phyloP scores from a whole-genome alignment of 2,113 vertebrate species.

The Eolophus roseicapilla region DNA sequence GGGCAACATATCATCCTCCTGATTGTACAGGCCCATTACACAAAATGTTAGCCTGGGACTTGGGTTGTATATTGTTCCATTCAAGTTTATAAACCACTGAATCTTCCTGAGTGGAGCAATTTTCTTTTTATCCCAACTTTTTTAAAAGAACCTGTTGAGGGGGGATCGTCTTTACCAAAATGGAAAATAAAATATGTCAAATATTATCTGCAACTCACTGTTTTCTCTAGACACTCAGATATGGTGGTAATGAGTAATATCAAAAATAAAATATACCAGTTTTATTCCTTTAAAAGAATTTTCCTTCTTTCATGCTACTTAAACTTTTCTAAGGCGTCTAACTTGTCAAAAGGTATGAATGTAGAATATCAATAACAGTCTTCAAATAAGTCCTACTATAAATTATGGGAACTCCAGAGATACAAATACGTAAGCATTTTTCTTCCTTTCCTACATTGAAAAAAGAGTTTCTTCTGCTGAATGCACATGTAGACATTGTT shows the following conservation, averaged over 20 bases:
- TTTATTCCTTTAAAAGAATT: background rate
- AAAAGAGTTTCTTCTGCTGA: background rate
- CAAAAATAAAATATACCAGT: background rate
- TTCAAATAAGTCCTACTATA: background rate
- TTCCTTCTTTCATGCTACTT: background rate
- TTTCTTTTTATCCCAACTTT: background rate
- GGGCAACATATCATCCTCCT: background rate
- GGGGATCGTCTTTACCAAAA: background rate
- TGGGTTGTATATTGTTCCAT: background rate
- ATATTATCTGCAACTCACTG: background rate
- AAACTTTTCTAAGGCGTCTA: background rate
- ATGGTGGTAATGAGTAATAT: background rate
- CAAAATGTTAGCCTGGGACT: background rate
- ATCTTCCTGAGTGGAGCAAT: background rate
- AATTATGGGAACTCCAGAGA: background rate
- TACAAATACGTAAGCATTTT: background rate
- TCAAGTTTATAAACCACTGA: background rate
- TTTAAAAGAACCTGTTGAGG: background rate
- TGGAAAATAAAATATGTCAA: background rate
- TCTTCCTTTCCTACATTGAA: background rate
- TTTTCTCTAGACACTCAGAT: background rate
- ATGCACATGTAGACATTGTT: background rate
- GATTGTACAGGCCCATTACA: background rate
- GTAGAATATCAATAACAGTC: background rate
- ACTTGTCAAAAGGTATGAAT: background rate